Evolutionary conservation across 2,888 invertebrate species (phyloP).

Genomic region (Cactoblastis cactorum): DNA sequence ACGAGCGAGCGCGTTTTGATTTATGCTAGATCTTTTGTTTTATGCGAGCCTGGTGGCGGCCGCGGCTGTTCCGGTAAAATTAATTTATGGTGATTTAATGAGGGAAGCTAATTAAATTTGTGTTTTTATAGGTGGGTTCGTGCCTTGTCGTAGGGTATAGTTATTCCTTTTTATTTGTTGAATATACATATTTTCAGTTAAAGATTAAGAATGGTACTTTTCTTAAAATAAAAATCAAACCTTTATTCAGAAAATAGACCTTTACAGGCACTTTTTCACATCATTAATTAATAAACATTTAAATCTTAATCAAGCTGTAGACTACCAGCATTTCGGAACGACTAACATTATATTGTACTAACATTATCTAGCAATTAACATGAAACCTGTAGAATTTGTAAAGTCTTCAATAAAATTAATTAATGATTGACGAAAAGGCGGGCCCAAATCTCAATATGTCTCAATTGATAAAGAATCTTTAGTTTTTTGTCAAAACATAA

Average conservation of each 20-base stretch:
- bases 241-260: too few species aligned
- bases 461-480: not conserved
- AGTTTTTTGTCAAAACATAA: not conserved
- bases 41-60: constrained; percentile 46
- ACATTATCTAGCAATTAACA: not conserved
- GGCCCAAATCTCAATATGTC: not conserved
- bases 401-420: not conserved
- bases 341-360: too few species aligned
- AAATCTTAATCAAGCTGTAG: too few species aligned
- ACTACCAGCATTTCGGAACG: too few species aligned
- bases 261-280: too few species aligned
- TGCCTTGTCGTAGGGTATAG: not conserved
- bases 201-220: too few species aligned
- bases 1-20: constrained; percentile 60
- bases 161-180: not conserved
- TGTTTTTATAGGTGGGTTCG: not conserved
- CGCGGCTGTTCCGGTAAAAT: constrained; percentile 32
- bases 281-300: too few species aligned
- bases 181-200: too few species aligned
- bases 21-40: constrained; percentile 50
- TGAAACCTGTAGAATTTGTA: not conserved
- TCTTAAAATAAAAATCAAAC: too few species aligned
- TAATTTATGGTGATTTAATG: constrained; percentile 51
- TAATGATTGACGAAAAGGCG: not conserved
- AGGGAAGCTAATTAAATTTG: constrained; percentile 20